phyloP scores from a whole-genome alignment of 1,140 invertebrate species.

The Lepidurus apus region DNA sequence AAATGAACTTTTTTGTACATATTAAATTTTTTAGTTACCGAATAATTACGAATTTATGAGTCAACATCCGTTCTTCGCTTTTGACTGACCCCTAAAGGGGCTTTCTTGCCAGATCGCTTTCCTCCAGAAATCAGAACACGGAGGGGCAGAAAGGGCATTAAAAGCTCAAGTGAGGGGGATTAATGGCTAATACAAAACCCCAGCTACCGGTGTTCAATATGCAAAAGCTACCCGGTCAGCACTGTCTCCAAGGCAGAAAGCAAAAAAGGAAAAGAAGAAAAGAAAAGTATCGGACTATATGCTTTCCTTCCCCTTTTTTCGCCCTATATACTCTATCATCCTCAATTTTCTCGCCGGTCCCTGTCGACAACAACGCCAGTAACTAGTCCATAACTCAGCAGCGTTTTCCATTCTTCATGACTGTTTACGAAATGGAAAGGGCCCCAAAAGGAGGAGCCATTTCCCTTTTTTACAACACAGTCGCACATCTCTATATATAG shows the following conservation, averaged over 20 bases:
- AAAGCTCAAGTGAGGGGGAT: background rate
- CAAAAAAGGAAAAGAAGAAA: background rate
- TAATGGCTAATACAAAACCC: background rate
- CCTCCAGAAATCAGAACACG: no score
- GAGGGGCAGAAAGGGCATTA: background rate
- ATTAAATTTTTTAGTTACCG: background rate
- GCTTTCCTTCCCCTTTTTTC: background rate
- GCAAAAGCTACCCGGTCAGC: background rate
- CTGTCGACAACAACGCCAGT: background rate
- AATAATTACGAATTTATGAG: background rate
- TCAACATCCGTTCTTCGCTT: no score
- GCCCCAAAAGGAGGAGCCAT: background rate
- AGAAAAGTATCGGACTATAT: background rate
- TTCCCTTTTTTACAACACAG: background rate
- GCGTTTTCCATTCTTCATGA: background rate
- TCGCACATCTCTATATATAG: background rate
- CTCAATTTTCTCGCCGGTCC: background rate
- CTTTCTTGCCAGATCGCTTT: background rate
- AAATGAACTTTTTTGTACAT: background rate
- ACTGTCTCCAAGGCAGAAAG: background rate
- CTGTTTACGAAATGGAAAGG: background rate
- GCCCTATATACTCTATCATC: background rate
- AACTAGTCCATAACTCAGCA: background rate
- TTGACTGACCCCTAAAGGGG: no score
- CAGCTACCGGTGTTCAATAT: background rate